Evolutionary conservation across 2,888 invertebrate species (phyloP).

Genomic region (Digitonthophagus gazella): DNA sequence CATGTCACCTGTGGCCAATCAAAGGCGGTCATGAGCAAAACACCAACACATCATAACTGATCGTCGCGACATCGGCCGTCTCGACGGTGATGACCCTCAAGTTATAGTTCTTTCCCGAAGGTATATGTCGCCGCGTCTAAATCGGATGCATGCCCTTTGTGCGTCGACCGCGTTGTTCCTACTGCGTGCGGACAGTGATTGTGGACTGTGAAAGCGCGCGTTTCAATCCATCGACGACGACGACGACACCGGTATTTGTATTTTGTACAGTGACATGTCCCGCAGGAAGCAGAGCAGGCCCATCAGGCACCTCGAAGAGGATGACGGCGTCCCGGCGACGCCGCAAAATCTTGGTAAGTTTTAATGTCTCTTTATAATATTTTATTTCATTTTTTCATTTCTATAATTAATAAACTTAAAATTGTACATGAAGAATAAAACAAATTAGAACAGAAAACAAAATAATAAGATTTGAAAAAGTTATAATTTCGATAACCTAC

Average conservation of each 20-base stretch:
- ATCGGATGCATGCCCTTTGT: conserved; percentile 2
- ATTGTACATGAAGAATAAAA: too few relatives aligned
- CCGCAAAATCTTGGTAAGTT: conserved; percentile 29
- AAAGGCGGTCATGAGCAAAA: conserved; percentile 35
- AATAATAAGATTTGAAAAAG: too few relatives aligned
- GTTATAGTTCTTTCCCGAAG: too few relatives aligned
- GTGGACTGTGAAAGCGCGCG: conserved; percentile 26
- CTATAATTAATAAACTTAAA: too few relatives aligned
- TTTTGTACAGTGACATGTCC: conserved; percentile 50
- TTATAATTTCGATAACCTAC: too few relatives aligned
- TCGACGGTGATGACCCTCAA: too few relatives aligned
- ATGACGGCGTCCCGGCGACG: conserved; percentile 43
- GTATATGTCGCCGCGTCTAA: too few relatives aligned
- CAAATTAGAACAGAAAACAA: too few relatives aligned
- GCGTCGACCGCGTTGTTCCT: not conserved
- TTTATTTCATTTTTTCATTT: too few relatives aligned
- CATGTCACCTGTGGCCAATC: conserved; percentile 47
- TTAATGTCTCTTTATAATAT: too few relatives aligned
- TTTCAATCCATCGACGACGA: conserved; percentile 12
- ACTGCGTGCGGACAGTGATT: conserved; percentile 24
- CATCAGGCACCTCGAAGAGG: conserved; percentile 55
- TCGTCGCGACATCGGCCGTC: conserved; percentile 16
- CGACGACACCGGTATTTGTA: conserved; percentile 26
- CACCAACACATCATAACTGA: conserved; percentile 38
- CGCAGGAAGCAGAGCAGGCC: conserved; percentile 58